These are phyloP conservation scores for Seira sanloemensis DNA, from an alignment of 2,888 invertebrate species.

Conservation along the genomic window DNA sequence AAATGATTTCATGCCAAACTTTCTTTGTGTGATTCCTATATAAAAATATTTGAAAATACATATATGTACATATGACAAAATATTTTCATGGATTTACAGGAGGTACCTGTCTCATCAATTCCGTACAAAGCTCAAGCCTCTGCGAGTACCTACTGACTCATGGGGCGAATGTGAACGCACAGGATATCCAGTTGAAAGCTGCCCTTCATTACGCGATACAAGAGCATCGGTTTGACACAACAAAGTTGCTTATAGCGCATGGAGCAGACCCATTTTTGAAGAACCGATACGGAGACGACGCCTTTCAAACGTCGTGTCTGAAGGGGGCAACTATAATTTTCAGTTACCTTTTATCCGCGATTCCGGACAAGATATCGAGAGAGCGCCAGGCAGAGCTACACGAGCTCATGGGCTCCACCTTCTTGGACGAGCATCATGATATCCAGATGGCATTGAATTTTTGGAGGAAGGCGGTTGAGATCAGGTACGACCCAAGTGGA, in stretches of 20 bases:
- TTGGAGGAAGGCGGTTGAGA: constrained; percentile 88
- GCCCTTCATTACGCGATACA: constrained; percentile 96
- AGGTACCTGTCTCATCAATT: constrained; percentile 95
- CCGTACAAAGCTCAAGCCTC: constrained; percentile 89
- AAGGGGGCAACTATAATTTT: constrained; percentile 84
- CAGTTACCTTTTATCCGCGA: constrained; percentile 81
- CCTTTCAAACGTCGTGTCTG: constrained; percentile 89
- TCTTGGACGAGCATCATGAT: constrained; percentile 82
- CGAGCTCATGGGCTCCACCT: constrained; percentile 91
- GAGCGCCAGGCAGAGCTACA: constrained; percentile 88
- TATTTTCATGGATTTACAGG: no score
- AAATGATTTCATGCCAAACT: no score
- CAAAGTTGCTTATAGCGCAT: constrained; percentile 85
- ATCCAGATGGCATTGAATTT: constrained; percentile 78
- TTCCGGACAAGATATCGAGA: constrained; percentile 78
- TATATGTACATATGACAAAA: no score
- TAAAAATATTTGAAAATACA: no score
- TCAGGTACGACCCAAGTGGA: constrained; percentile 77
- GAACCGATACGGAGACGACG: constrained; percentile 91
- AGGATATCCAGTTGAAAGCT: constrained; percentile 92
- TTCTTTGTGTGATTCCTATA: no score
- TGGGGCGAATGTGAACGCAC: constrained; percentile 90
- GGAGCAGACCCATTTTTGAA: constrained; percentile 87
- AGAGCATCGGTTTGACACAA: constrained; percentile 85
- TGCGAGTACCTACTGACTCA: constrained; percentile 86